These are phyloP conservation scores for Trachemys scripta DNA, from an alignment of 2,113 vertebrate genomes.

Conservation along the genomic window DNA sequence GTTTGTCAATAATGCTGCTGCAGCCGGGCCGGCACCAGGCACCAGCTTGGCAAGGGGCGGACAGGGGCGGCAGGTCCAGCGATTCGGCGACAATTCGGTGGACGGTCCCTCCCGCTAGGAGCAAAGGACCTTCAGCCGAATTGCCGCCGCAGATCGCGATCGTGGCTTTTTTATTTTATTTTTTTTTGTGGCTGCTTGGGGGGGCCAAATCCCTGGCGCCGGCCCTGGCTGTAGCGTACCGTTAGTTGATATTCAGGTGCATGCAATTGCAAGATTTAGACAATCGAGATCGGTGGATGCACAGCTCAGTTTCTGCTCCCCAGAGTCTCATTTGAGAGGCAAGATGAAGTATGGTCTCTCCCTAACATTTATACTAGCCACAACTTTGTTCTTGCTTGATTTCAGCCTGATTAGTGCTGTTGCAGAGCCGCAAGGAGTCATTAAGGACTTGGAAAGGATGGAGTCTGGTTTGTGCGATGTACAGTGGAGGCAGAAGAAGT, in stretches of 20 bases:
- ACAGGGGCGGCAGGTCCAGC: too few species aligned
- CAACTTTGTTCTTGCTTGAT: background rate
- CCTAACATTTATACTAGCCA: rapidly evolving
- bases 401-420: background rate
- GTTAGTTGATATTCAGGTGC: background rate
- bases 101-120: too few species aligned
- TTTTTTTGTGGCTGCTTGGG: too few species aligned
- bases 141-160: too few species aligned
- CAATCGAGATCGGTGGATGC: constrained; percentile 34
- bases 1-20: background rate
- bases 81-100: too few species aligned
- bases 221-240: background rate
- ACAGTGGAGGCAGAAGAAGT: background rate
- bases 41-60: too few species aligned
- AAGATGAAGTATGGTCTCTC: background rate
- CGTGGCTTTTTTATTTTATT: too few species aligned
- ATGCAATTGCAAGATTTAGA: constrained; percentile 15
- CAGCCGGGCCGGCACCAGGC: background rate
- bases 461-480: background rate
- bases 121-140: too few species aligned
- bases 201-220: too few species aligned
- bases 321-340: rapidly evolving
- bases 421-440: background rate
- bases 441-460: rapidly evolving
- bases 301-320: background rate